A percentile compares a stretch with the other conserved stretches of the same genome.
These are phyloP conservation scores for Branchellion lobata DNA, from an alignment of 2,888 invertebrate species.

Conservation along the genomic window DNA sequence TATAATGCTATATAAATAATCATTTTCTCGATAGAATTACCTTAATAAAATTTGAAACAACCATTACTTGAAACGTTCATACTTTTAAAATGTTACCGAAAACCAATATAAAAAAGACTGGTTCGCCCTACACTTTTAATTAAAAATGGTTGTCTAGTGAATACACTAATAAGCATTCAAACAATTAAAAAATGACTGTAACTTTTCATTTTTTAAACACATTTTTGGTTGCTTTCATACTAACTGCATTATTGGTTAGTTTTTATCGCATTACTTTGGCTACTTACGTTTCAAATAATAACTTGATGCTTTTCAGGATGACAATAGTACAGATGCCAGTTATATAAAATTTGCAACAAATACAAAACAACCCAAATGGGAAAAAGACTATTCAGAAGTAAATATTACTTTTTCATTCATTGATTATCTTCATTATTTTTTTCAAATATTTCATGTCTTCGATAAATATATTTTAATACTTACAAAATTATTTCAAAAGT, in stretches of 20 bases:
- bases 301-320: not conserved
- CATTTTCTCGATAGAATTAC: no score
- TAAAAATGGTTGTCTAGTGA: constrained; percentile 13
- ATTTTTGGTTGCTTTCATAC: not conserved
- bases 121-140: not conserved
- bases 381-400: not conserved
- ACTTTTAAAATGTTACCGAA: no score
- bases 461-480: no score
- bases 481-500: no score
- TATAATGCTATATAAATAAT: no score
- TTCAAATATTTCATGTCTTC: not conserved
- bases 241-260: not conserved
- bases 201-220: not conserved
- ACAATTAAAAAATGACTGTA: not conserved
- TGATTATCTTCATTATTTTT: no score
- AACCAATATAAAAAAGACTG: no score
- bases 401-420: not conserved
- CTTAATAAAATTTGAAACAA: no score
- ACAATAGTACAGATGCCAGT: not conserved
- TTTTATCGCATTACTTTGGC: not conserved
- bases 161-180: not conserved
- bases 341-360: constrained; percentile 5
- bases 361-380: not conserved
- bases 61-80: no score
- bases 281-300: not conserved